Evolutionary conservation across 2,113 vertebrate species (phyloP), one percentile per base, ranked within the genome.

Genomic region (Clarias macrocephalus): DNA sequence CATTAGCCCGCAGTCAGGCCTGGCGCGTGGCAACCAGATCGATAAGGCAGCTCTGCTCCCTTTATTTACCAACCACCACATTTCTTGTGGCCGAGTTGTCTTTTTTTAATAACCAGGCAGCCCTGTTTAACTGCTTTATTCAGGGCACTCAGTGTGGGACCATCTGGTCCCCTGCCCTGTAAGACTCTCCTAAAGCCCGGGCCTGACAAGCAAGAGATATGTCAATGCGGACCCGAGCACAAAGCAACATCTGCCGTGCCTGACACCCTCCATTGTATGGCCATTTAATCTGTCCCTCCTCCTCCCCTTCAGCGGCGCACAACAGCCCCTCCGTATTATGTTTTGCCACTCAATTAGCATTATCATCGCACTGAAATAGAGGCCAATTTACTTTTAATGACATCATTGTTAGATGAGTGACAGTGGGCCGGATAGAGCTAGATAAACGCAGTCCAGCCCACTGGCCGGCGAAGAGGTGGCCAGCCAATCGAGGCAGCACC

Each of bases 291-390:
- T 95, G 95, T 95, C 95, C 97, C 96, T 95, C 96, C 96, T 96
- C 97, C 97, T 96, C 97, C 97, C 96, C 94, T 96, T 95, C 80
- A 96, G 96, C 96, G 91, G 95, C 96, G 94, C 95, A 98, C 97
- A 98, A 98, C 97, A 97, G 97, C 96, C 96, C 96, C 97, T 97
- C 96, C 94, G 96, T 97, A 98, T 99, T 99, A 97, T 99, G 97
- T 99, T 98, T 99, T 98, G 97, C 97, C 96, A 99, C 97, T 99
- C 97, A 99, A 99, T 99, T 99, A 99, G 97, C 97, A 97, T 97
- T 96, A 98, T 98, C 97, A 97, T 97, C 96, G 96, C 91, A 96
- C 97, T 97, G 97, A 99, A 99, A 99, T 98, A 96, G 97, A 99
- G 98, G 97, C 97, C 98, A 98, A 98, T 99, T 99, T 99, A 97